Base-by-base conservation (phyloP, 2,113 vertebrate genomes). In the Pseudopodoces humilis region DNA sequence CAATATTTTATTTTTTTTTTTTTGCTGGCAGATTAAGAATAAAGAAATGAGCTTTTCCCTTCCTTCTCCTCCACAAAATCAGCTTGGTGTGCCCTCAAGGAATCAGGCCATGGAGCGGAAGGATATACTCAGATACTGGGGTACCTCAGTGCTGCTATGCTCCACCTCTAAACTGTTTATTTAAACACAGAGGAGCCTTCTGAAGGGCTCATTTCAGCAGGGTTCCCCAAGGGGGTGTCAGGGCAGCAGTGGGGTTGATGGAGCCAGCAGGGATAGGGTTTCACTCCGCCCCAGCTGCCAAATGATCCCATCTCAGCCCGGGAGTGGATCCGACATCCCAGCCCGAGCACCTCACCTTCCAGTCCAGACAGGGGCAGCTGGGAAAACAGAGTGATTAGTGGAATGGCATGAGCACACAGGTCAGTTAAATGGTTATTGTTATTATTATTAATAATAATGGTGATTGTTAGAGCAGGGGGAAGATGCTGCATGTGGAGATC, bases 151-250 rank as follows among this genome's bases (percentile, higher is more conserved):
- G 75, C 68, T 49, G 84, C 83, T 76, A 1, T 1, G 13, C 87
- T 79, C 15, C 9, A 4, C 37, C 68, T 65, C 31, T n/a, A 28
- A 6, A 31, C 41, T 88, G 67, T 92, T 95, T 94, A 50, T 87
- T 96, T 87, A 75, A 70, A 41, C 44, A 35, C 14, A 44, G 80
- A 74, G 86, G n/a, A 92, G 50, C 68, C 52, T 92, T 60, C 64
- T 83, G 83, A 33, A 84, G 43, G 60, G 85, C 64, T 94, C 70
- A 4, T 53, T 91, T 86, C 62, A 49, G 44, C 33, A 37, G 47
- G n/a, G 30, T 15, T 89, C 89, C 90, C 65, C 0, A 22, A 44
- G 88, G 69, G 64, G 46, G 31, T 59, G 49, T n/a, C 7, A 3
- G 62, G 69, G 43, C 74, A 52, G 43, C 3, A 12, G 62, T 76